Evolutionary conservation across 2,888 invertebrate genomes (phyloP).

Genomic region (Ernsta delagoae): DNA sequence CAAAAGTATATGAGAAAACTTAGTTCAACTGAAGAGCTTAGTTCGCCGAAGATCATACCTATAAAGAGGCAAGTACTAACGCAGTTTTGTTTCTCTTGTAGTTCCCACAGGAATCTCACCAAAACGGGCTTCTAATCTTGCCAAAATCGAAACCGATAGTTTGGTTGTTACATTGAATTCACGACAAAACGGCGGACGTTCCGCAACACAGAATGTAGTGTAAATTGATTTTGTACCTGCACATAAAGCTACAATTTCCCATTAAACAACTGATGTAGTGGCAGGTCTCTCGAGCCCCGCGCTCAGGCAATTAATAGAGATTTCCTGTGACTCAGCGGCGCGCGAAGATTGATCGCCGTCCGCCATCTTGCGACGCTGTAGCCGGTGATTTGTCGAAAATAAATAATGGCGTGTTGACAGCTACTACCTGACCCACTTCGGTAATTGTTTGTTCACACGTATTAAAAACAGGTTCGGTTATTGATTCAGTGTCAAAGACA

Average conservation of each 20-base stretch:
- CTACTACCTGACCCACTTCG: conserved; percentile 27
- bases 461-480: background rate
- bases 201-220: too few species aligned
- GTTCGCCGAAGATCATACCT: too few species aligned
- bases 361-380: conserved; percentile 33
- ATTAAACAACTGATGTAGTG: background rate
- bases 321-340: conserved; percentile 29
- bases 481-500: background rate
- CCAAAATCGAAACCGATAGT: too few species aligned
- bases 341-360: conserved; percentile 31
- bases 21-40: too few species aligned
- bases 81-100: too few species aligned
- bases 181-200: too few species aligned
- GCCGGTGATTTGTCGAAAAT: conserved; percentile 32
- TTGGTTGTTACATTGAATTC: too few species aligned
- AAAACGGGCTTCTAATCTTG: too few species aligned
- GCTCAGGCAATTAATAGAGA: conserved; percentile 29
- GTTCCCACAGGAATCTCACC: too few species aligned
- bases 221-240: too few species aligned
- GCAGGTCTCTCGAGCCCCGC: conserved; percentile 18
- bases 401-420: conserved; percentile 18
- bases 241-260: conserved; percentile 3
- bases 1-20: too few species aligned
- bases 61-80: too few species aligned
- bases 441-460: conserved; percentile 9